Base-by-base conservation (phyloP, 2,113 vertebrate genomes). In the Melierax canorus region DNA sequence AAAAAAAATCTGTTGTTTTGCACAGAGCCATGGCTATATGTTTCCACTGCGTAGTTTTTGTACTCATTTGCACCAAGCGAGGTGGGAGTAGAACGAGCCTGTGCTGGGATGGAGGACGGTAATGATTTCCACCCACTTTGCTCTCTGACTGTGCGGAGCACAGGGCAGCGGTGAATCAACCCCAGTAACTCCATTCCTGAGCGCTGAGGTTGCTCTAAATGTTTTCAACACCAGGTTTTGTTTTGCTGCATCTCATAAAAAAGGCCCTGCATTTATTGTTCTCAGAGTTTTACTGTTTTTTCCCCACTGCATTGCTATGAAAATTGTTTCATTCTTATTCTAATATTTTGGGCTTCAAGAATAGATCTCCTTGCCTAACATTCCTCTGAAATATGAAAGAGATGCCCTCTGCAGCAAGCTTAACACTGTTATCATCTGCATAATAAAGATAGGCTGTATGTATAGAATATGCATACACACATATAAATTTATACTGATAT, bases 391-490 rank as follows among this genome's bases (percentile, higher is more conserved):
- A 92, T 87, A 90, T 82, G 67, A 94, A 94, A 86, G 67, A 82
- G 55, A 88, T 81, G 79, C 85, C 78, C 83, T 95, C 86, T 89
- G 62, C 77, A 95, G 86, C 83, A 66, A 76, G 83, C 72, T 90
- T 94, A 91, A 75, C 77, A 53, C 38, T 85, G 58, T 38, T 92
- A 72, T 90, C 87, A 95, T 96, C 97, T 97, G 96, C 96, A 95
- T 97, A 97, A 95, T 95, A 97, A 95, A 97, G 95, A 95, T 88
- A 94, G 88, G 18, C 58, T 59, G 46, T 41, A 95, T 86, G 79
- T 92, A 77, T 59, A 59, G 89, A 94, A 91, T 95, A 86, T 83
- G 86, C 91, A 94, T 66, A 84, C 66, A 69, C 68, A 79, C 23
- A 2, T 77, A 95, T 89, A 97, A 93, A 96, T 98, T 96, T 95